Evolutionary conservation across 2,113 vertebrate genomes (phyloP).

Genomic region (Erythrolamprus reginae): DNA sequence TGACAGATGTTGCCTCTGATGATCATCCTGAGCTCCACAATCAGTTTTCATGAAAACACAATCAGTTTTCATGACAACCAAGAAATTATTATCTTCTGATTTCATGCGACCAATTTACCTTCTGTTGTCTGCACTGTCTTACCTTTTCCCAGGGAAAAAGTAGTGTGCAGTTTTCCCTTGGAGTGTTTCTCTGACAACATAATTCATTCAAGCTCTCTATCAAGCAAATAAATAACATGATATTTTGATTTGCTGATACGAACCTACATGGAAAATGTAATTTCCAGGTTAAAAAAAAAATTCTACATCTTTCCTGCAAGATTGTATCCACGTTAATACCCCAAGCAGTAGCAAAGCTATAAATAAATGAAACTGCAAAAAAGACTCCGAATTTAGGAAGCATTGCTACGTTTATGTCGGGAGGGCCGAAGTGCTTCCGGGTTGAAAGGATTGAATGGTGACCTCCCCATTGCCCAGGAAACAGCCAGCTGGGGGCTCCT

Average conservation of each 20-base stretch:
- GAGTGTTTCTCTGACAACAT: neutral
- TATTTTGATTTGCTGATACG: constrained; percentile 13
- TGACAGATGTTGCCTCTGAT: neutral
- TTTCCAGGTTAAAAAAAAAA: constrained; percentile 3
- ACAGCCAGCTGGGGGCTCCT: no score
- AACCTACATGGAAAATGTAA: constrained; percentile 13
- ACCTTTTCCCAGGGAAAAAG: neutral
- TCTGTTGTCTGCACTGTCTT: neutral
- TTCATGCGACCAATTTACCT: neutral
- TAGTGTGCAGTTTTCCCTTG: neutral
- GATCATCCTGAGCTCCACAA: neutral
- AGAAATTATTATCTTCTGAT: neutral
- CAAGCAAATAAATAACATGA: neutral
- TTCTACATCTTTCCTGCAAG: constrained; percentile 7
- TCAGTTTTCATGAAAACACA: neutral
- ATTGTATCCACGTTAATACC: neutral
- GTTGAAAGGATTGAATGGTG: no score
- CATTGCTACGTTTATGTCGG: neutral
- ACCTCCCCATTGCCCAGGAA: no score
- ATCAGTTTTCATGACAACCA: neutral
- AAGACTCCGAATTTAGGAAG: neutral
- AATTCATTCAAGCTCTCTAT: neutral
- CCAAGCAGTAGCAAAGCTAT: neutral
- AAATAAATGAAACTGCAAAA: neutral
- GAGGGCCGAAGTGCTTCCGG: neutral